These are phyloP conservation scores for Sebastes oblongus DNA, from an alignment of 2,797 vertebrate species.

Conservation along the genomic window DNA sequence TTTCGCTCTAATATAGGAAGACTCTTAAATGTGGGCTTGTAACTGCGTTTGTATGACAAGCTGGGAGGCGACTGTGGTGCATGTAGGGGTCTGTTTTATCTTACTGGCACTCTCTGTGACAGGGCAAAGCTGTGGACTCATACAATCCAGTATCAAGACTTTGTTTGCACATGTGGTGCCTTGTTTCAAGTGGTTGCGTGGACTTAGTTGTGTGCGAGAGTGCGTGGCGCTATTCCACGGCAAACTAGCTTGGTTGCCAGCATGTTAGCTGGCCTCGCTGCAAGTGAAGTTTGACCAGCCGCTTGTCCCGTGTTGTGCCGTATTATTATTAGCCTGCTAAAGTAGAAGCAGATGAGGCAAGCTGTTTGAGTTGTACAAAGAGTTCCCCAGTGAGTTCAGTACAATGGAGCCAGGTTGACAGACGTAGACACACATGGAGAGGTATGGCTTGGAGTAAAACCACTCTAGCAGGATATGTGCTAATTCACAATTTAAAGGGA, in stretches of 20 bases:
- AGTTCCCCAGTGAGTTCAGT: constrained; percentile 23
- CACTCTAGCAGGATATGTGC: not conserved
- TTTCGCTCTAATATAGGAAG: constrained; percentile 17
- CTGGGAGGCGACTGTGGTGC: constrained; percentile 7
- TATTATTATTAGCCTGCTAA: constrained; percentile 44
- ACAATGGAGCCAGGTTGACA: constrained; percentile 33
- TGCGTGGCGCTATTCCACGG: not conserved
- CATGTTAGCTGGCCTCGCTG: constrained; percentile 7
- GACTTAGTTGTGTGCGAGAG: not conserved
- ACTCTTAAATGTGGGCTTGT: constrained; percentile 27
- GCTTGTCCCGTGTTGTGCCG: constrained; percentile 23
- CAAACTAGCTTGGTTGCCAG: not conserved
- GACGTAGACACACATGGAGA: constrained; percentile 13
- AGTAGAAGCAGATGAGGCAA: constrained; percentile 65
- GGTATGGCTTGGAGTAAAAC: not conserved
- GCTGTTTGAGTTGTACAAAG: constrained; percentile 40
- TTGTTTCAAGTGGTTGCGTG: constrained; percentile 15
- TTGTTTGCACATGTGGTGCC: not conserved
- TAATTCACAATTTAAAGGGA: not conserved
- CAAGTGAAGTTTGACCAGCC: constrained; percentile 43
- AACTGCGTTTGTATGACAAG: constrained; percentile 20
- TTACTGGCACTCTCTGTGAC: constrained; percentile 16
- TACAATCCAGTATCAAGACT: not conserved
- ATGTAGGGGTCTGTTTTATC: constrained; percentile 31
- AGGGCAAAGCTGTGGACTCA: not conserved